Evolutionary conservation across 1,140 invertebrate species (phyloP).

Genomic region (Achatina immaculata): DNA sequence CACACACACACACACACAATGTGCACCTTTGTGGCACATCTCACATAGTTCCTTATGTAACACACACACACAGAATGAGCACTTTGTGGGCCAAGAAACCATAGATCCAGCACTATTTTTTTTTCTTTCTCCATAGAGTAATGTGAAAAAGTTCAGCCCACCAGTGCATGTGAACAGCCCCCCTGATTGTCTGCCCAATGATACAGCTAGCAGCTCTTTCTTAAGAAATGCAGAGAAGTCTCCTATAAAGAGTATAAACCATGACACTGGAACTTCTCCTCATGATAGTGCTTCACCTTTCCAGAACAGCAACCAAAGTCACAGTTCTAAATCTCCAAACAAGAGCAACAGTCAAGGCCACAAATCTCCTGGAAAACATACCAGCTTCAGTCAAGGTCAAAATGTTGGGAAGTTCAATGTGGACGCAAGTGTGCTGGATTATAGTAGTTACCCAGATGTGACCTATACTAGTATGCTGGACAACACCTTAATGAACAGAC

Average conservation of each 20-base stretch:
- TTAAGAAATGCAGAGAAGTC: not conserved
- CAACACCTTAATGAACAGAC: conserved; percentile 26
- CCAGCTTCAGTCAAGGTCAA: not conserved
- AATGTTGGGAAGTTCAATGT: not conserved
- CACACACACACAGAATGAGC: no score
- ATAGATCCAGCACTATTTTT: no score
- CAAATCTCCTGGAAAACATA: not conserved
- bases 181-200: not conserved
- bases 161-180: not conserved
- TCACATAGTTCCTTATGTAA: no score
- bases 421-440: conserved; percentile 14
- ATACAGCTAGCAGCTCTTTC: not conserved
- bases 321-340: not conserved
- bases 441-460: conserved; percentile 1
- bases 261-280: not conserved
- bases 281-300: not conserved
- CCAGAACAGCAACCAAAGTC: not conserved
- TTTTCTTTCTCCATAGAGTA: not conserved
- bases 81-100: no score
- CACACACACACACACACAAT: no score
- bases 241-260: not conserved
- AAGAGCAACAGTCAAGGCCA: not conserved
- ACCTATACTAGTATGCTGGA: conserved; percentile 41
- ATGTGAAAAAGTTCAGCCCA: not conserved
- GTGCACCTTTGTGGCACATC: no score